These are phyloP conservation scores for Pelodytes ibericus DNA, from an alignment of 2,797 vertebrate genomes.

Conservation along the genomic window DNA sequence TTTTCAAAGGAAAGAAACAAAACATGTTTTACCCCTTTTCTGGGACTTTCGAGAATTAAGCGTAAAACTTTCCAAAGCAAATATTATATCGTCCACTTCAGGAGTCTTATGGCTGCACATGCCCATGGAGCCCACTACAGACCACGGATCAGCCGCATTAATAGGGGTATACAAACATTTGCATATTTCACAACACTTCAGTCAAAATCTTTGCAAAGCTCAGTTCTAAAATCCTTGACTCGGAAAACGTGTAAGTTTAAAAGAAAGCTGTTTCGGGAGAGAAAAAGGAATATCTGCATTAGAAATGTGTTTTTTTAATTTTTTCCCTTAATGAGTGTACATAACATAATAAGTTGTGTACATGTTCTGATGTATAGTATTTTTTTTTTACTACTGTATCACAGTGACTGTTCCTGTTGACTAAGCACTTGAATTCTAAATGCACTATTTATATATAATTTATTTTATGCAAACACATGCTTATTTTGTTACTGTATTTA, in stretches of 20 bases:
- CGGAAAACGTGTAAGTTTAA: background rate
- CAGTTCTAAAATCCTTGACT: too few relatives aligned
- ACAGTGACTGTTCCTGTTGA: conserved; percentile 54
- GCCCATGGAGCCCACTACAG: too few relatives aligned
- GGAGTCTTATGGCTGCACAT: too few relatives aligned
- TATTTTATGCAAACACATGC: conserved; percentile 70
- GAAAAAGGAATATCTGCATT: background rate
- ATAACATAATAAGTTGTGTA: background rate
- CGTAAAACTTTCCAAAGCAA: background rate
- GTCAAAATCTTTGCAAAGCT: too few relatives aligned
- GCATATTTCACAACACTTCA: too few relatives aligned
- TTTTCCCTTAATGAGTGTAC: background rate
- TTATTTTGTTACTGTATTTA: conserved; percentile 80
- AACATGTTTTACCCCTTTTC: background rate
- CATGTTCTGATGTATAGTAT: background rate
- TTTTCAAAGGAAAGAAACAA: too few relatives aligned
- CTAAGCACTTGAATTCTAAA: conserved; percentile 72
- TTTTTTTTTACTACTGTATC: background rate
- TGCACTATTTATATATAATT: conserved; percentile 79
- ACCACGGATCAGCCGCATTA: too few relatives aligned
- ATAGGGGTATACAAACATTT: too few relatives aligned
- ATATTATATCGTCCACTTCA: background rate
- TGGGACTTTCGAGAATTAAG: background rate
- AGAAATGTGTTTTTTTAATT: background rate
- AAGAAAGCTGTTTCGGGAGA: background rate